Base-by-base conservation (phyloP, 2,888 invertebrate species). In the Blera fallax region DNA sequence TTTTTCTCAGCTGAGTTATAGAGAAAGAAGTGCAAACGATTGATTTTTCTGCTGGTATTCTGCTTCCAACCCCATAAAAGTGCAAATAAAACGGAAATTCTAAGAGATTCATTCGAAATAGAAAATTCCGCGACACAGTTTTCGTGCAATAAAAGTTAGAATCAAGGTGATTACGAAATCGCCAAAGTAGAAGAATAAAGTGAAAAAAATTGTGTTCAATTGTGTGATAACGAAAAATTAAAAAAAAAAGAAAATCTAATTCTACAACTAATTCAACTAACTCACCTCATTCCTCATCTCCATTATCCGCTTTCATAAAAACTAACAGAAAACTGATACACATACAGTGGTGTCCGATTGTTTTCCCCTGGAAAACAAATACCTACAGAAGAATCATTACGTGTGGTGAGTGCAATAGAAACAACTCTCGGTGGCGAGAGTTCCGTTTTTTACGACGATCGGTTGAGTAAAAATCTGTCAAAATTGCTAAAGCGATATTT, bases 401-500 rank as follows among this genome's bases (percentile, higher is more conserved):
- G 69, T 45, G 69, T 34, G 27, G 37, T 60, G 69, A 69, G 60
- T 77, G 73, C 69, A 48, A 56, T 32, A 52, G 40, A 54, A 58
- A 43, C 34, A 34, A 18, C 24, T 37, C 87, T 84, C 76, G 16
- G 54, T 43, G 7, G 1, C 50, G 52, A 50, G 67, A 52, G 87
- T 88, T 88, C 87, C 64, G 85, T 40, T 40, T 87, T 87, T 80
- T 83, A 37, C 80, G 72, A 87, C 88, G 48, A 76, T 80, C 77
- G 88, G 90, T 88, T 89, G 79, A 88, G 52, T 74, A 87, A 88
- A 89, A 91, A 90, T 88, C 89, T 89, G 90, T 88, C 91, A 91
- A 91, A 91, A 91, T 91, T 91, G 91, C 91, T 91, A 91, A 91
- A 90, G 91, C 91, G 89, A 91, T 91, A 90, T 91, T 91, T 88